Percentiles rank a stretch among this genome's conserved stretches.
Conservation (phyloP, 1,140 invertebrate genomes). For the Brachionus rotundiformis region DNA sequence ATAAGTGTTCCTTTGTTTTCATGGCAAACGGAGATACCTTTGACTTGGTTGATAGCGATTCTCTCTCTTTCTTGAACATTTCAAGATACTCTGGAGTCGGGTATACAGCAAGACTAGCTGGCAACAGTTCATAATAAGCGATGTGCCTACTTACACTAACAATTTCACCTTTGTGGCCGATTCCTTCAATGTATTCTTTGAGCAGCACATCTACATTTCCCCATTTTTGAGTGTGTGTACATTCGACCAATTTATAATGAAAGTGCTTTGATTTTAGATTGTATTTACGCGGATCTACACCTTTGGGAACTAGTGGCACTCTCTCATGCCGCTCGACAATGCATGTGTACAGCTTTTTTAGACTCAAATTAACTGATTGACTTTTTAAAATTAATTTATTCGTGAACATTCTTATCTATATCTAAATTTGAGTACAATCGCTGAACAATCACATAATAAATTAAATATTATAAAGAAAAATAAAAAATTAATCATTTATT, state of each 20-base stretch:
- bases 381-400: not conserved
- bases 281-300: not conserved
- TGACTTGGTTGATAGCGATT: not conserved
- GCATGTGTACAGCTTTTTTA: conserved; percentile 22
- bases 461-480: not conserved
- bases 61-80: conserved; percentile 42
- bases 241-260: conserved; percentile 40
- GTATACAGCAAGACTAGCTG: conserved; percentile 47
- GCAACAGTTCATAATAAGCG: conserved; percentile 44
- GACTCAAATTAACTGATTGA: not conserved
- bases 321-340: conserved; percentile 40
- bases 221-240: conserved; percentile 35
- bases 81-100: conserved; percentile 36
- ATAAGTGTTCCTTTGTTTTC: conserved; percentile 34
- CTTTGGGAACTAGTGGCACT: not conserved
- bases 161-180: conserved; percentile 51
- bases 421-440: not conserved
- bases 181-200: conserved; percentile 51
- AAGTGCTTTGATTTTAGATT: conserved; percentile 40
- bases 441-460: not conserved
- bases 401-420: not conserved
- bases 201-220: conserved; percentile 31
- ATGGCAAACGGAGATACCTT: conserved; percentile 49
- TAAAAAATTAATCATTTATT: not conserved
- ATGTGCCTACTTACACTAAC: conserved; percentile 19